Evolutionary conservation across 2,113 vertebrate genomes (phyloP).

Genomic region (Hemiprocne comata): DNA sequence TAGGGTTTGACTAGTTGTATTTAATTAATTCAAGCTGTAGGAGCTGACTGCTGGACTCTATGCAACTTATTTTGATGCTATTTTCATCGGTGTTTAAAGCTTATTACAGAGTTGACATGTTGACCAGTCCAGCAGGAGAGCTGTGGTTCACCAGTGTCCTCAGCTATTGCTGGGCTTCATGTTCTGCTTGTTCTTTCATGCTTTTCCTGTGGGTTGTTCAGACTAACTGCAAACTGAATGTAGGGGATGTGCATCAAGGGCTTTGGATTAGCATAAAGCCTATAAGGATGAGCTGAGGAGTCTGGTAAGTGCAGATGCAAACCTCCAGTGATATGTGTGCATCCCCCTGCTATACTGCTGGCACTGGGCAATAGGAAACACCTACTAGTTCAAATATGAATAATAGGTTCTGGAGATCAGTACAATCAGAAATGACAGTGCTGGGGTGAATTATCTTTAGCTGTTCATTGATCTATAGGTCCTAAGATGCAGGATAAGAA

Average conservation of each 20-base stretch:
- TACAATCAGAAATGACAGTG: neutral
- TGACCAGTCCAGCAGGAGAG: neutral
- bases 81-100: neutral
- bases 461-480: neutral
- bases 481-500: neutral
- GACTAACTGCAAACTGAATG: neutral
- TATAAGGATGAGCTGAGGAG: neutral
- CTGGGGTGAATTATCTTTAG: neutral
- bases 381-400: neutral
- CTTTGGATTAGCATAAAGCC: neutral
- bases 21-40: neutral
- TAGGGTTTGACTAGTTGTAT: neutral
- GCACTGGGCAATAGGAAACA: neutral
- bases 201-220: neutral
- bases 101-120: neutral
- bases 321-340: neutral
- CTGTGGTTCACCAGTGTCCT: neutral
- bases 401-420: neutral
- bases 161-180: neutral
- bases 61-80: neutral
- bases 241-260: neutral
- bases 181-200: neutral
- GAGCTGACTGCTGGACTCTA: neutral
- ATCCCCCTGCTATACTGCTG: neutral
- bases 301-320: neutral